These are phyloP conservation scores for Rhinoptilus africanus DNA, from an alignment of 2,113 vertebrate species.

Conservation along the genomic window DNA sequence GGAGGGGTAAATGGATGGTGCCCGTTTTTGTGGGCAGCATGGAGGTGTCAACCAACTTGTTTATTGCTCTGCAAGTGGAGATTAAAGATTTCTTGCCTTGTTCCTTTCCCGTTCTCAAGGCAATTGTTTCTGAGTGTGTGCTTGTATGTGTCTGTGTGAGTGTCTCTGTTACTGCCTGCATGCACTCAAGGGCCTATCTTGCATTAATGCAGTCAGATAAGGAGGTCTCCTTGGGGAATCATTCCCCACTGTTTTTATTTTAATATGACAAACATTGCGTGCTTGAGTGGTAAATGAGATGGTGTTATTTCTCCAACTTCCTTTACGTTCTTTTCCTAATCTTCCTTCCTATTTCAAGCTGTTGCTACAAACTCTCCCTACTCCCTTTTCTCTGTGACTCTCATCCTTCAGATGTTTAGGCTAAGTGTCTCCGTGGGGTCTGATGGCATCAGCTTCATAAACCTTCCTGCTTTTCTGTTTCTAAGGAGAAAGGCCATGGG, in stretches of 20 bases:
- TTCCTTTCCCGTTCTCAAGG: neutral
- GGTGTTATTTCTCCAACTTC: slow-evolving; percentile 5
- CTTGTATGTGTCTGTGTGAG: neutral
- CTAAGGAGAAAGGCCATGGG: slow-evolving; percentile 42
- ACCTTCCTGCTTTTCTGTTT: slow-evolving; percentile 40
- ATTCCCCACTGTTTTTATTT: slow-evolving; percentile 48
- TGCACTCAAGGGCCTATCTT: neutral
- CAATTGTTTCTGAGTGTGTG: neutral
- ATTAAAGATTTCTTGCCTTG: slow-evolving; percentile 8
- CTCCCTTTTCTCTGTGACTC: neutral
- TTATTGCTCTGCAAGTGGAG: neutral
- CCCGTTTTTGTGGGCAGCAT: neutral
- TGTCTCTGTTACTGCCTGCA: neutral
- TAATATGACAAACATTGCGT: slow-evolving; percentile 25
- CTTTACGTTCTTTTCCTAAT: slow-evolving; percentile 49
- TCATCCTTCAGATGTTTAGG: slow-evolving; percentile 58
- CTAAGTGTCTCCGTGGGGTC: slow-evolving; percentile 16
- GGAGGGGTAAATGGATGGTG: neutral
- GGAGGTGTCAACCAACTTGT: neutral
- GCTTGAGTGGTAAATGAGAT: slow-evolving; percentile 52
- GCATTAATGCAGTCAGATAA: slow-evolving; percentile 52
- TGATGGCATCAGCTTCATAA: slow-evolving; percentile 40
- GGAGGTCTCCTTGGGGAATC: slow-evolving; percentile 26
- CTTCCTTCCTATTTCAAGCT: slow-evolving; percentile 25
- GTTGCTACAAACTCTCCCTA: slow-evolving; percentile 10